Base-by-base conservation (phyloP, 1,140 invertebrate genomes). In the Gryon sp. region DNA sequence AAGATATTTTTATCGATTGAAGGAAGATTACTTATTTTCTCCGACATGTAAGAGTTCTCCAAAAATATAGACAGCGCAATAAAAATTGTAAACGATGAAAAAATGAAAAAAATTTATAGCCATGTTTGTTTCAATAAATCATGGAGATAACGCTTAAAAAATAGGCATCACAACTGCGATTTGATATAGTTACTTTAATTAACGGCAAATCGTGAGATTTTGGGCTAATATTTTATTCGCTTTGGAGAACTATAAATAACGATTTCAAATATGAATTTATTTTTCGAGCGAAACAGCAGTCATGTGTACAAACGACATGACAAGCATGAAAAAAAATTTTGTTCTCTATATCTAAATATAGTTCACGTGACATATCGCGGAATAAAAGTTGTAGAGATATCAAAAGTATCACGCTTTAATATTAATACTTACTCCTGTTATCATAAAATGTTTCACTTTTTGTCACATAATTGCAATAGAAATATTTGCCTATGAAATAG, bases 191-290 rank as follows among this genome's bases (percentile, higher is more conserved):
- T 8, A 26, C 26, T 52, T 45, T 26, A 45, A 46, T 48, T 48
- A 11, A 36, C 30, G 40, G 2, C 9, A n/a, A 5, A 8, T 30
- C 24, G 15, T 38, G 16, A n/a, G 8, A 50, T 9, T 32, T 52
- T 20, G 9, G 43, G 18, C n/a, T 65, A 41, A 53, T 52, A 52
- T 43, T 52, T 52, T 24, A 50, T 46, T 46, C 12, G 24, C 24
- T 43, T 65, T 36, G 26, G 14, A 30, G 11, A 4, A 20, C 32
- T 57, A 57, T 68, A 68, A 68, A 68, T 57, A 68, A 57, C 41
- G 15, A 26, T 30, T 9, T 22, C 11, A 34, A 41, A 43, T 59
- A 46, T 48, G 16, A 69, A 69, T 69, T 59, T 34, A 50, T 69
- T 68, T 68, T 57, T 34, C 9, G 6, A 41, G 43, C 36, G 41